A percentile compares a stretch with the other conserved stretches of the same genome.
Conservation (phyloP, 1,140 invertebrate species). For the Neelides sp. region DNA sequence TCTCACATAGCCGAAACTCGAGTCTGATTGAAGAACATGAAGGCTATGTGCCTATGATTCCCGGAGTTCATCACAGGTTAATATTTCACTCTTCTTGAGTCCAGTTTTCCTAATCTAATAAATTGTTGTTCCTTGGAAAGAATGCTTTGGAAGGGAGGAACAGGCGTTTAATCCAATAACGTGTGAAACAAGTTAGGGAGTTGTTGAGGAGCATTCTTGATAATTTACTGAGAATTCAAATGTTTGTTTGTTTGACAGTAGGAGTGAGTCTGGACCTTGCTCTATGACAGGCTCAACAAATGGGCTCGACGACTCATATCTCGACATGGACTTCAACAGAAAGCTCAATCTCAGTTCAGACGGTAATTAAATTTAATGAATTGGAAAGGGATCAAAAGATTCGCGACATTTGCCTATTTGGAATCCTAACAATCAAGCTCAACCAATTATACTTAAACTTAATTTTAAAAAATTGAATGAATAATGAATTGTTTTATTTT, state of each 20-base stretch:
- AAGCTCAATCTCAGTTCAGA: conserved; percentile 28
- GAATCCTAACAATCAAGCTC: too few relatives aligned
- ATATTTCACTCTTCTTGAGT: background rate
- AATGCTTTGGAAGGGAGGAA: background rate
- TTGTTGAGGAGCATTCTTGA: background rate
- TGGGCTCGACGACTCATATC: conserved; percentile 25
- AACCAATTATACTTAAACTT: too few relatives aligned
- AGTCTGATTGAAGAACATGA: conserved; percentile 39
- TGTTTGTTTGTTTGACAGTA: conserved; percentile 7
- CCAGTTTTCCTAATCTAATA: background rate
- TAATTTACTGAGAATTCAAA: background rate
- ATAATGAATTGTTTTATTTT: too few relatives aligned
- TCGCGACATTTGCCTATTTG: too few relatives aligned
- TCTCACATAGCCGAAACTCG: conserved; percentile 36
- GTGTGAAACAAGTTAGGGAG: background rate
- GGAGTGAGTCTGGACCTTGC: conserved; percentile 24
- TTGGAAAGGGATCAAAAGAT: too few relatives aligned
- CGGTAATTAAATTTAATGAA: too few relatives aligned
- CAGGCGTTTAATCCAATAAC: background rate
- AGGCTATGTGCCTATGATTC: conserved; percentile 53
- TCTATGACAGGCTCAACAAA: conserved; percentile 26
- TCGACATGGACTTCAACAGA: conserved; percentile 30
- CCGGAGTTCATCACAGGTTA: conserved; percentile 33
- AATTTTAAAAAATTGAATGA: too few relatives aligned
- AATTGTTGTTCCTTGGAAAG: background rate